These are phyloP conservation scores for Andrena praecox DNA, from an alignment of 2,888 invertebrate genomes.

Conservation along the genomic window DNA sequence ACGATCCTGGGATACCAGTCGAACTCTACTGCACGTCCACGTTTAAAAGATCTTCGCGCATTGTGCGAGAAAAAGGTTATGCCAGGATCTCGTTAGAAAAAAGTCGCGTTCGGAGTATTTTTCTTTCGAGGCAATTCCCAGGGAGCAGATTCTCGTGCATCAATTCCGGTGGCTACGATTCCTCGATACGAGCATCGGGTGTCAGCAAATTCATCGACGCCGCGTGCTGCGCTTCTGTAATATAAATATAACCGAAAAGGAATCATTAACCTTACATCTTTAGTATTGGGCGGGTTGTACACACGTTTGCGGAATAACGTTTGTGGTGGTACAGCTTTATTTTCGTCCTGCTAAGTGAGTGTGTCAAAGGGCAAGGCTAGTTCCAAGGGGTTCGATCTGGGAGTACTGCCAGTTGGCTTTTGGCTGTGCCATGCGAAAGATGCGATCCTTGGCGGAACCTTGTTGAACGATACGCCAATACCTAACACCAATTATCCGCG, in stretches of 20 bases:
- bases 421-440: constrained; percentile 66
- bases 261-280: constrained; percentile 28
- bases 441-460: constrained; percentile 49
- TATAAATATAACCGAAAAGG: not conserved
- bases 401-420: constrained; percentile 80
- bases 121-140: not conserved
- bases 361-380: constrained; percentile 84
- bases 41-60: not conserved
- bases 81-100: not conserved
- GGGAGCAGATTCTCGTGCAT: not conserved
- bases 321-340: constrained; percentile 68
- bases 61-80: constrained; percentile 38
- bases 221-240: not conserved
- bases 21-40: constrained; percentile 9
- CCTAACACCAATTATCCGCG: constrained; percentile 11
- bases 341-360: constrained; percentile 73
- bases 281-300: constrained; percentile 21
- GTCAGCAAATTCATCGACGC: constrained; percentile 1
- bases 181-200: not conserved
- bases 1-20: constrained; percentile 54
- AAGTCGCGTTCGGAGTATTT: not conserved
- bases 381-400: constrained; percentile 67
- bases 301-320: constrained; percentile 43
- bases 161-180: not conserved
- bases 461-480: constrained; percentile 51